These are phyloP conservation scores for Chaunax sp. DNA, from an alignment of 2,797 vertebrate species.

Conservation along the genomic window DNA sequence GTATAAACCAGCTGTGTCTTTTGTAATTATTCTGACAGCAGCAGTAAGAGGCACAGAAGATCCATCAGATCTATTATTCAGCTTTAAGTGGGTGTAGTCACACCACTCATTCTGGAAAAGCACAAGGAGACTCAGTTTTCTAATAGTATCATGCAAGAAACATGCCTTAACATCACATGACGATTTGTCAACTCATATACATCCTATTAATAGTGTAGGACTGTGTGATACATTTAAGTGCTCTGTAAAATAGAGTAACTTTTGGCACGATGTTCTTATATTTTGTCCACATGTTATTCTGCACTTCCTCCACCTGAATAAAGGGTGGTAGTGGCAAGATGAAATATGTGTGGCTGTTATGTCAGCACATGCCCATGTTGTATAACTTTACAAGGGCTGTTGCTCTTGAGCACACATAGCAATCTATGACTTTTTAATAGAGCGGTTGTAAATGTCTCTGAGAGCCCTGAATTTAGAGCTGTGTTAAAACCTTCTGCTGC, in stretches of 20 bases:
- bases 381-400: constrained; percentile 73
- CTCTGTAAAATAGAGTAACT: constrained; percentile 2
- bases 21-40: constrained; percentile 58
- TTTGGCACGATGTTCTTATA: constrained; percentile 1
- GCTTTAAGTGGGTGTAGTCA: constrained; percentile 63
- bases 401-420: constrained; percentile 61
- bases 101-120: constrained; percentile 62
- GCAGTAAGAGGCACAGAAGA: constrained; percentile 47
- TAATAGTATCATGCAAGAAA: constrained; percentile 38
- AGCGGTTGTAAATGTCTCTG: constrained; percentile 51
- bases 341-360: constrained; percentile 58
- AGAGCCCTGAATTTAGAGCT: constrained; percentile 49
- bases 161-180: constrained; percentile 30
- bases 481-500: constrained; percentile 29
- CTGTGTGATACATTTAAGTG: constrained; percentile 16
- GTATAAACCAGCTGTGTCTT: constrained; percentile 43
- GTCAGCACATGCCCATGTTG: constrained; percentile 74
- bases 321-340: constrained; percentile 14
- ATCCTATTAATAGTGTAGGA: constrained; percentile 16
- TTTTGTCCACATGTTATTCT: constrained; percentile 17
- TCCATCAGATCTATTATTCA: constrained; percentile 71
- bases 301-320: constrained; percentile 29
- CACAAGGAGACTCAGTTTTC: constrained; percentile 57
- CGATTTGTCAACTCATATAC: constrained; percentile 48
- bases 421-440: constrained; percentile 59